Percentiles rank a stretch among this genome's conserved stretches.
phyloP scores from a whole-genome alignment of 2,113 vertebrate genomes.

The Patagioenas fasciata region DNA sequence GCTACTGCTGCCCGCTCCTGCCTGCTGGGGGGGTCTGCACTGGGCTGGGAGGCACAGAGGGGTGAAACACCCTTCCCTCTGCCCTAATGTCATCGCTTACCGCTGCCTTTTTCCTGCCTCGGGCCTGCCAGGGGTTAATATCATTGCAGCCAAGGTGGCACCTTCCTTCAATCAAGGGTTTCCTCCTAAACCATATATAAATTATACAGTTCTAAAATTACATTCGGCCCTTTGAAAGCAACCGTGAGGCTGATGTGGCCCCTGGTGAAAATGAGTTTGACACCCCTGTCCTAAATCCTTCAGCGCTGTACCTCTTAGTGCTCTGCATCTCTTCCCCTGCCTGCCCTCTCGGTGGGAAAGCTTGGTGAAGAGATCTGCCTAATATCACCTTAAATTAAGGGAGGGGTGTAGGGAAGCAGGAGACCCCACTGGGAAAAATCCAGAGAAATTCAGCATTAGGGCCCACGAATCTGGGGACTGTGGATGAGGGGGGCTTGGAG shows the following conservation, averaged over 20 bases:
- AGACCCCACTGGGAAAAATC: background rate
- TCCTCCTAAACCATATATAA: background rate
- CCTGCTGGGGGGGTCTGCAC: too few relatives aligned
- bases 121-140: background rate
- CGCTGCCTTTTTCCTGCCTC: background rate
- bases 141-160: background rate
- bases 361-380: background rate
- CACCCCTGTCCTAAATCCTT: background rate
- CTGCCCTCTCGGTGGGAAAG: background rate
- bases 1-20: too few relatives aligned
- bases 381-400: background rate
- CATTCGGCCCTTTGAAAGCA: too few relatives aligned
- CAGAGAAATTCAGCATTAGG: background rate
- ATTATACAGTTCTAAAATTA: too few relatives aligned
- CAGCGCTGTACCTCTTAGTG: accelerated
- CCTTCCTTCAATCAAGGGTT: background rate
- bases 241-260: too few relatives aligned
- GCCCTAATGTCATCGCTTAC: accelerated
- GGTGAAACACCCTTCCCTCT: background rate
- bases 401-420: background rate
- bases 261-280: too few relatives aligned
- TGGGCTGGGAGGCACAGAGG: background rate
- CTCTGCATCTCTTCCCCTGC: background rate
- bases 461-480: background rate
- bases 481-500: background rate